Evolutionary conservation across 2,797 vertebrate genomes (phyloP).

Genomic region (Sebastes diaconus): DNA sequence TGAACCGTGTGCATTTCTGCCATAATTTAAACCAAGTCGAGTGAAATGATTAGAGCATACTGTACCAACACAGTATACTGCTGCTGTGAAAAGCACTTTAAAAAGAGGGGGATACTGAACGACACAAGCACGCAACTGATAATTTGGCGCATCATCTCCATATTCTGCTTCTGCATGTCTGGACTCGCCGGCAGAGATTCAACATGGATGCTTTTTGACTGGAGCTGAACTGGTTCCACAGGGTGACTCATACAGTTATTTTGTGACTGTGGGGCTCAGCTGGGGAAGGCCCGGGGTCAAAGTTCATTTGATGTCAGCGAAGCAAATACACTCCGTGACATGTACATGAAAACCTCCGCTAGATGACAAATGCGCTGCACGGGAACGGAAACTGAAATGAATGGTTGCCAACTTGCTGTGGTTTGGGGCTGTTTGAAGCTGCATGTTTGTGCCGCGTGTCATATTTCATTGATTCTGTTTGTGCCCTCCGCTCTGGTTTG

Average conservation of each 20-base stretch:
- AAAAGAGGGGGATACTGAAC: background rate
- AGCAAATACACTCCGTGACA: slow-evolving; percentile 40
- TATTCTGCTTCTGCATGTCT: slow-evolving; percentile 34
- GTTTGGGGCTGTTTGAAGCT: slow-evolving; percentile 41
- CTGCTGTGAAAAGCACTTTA: slow-evolving; percentile 16
- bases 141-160: slow-evolving; percentile 36
- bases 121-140: slow-evolving; percentile 18
- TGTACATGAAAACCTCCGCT: slow-evolving; percentile 33
- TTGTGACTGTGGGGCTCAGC: slow-evolving; percentile 38
- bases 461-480: slow-evolving; percentile 52
- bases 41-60: slow-evolving; percentile 28
- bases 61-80: background rate
- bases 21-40: slow-evolving; percentile 42
- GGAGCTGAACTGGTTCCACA: slow-evolving; percentile 32
- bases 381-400: slow-evolving; percentile 31
- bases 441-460: slow-evolving; percentile 49
- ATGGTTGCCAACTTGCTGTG: slow-evolving; percentile 31
- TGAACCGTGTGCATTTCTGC: slow-evolving; percentile 46
- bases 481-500: slow-evolving; percentile 24
- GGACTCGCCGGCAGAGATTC: slow-evolving; percentile 2
- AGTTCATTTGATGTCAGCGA: slow-evolving; percentile 55
- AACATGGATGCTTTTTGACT: slow-evolving; percentile 41
- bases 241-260: slow-evolving; percentile 55
- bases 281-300: slow-evolving; percentile 33
- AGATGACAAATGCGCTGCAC: slow-evolving; percentile 43